Evolutionary conservation across 2,797 vertebrate genomes (phyloP), one percentile per base, ranked within the genome.

Genomic region (Amphiprion clarkii): DNA sequence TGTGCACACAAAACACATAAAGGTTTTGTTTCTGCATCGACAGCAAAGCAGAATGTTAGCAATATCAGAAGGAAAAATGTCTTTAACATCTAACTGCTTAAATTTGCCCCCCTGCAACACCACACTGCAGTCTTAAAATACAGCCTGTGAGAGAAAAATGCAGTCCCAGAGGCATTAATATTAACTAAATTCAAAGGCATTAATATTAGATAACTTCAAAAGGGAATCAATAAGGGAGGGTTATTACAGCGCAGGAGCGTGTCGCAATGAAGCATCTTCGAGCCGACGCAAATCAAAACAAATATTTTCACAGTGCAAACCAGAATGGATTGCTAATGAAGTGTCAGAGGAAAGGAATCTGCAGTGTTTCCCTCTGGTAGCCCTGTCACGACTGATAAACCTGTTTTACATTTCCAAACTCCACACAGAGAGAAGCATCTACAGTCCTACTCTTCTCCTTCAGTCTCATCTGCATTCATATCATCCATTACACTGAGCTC

Each of bases 381-480:
- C 65, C 21, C 54, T 42, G 63, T 48, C n/a, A 40, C 67, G 53
- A 74, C 57, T 64, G 44, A 39, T 42, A 64, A 78, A 78, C 70
- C 52, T 42, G 36, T 29, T 80, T 82, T 65, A 55, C 55, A 76
- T 74, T 58, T 71, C 46, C 21, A 46, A 48, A 69, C 74, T 73
- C 82, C 48, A 71, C 67, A 57, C 67, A 51, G 29, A 80, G 78
- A 77, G 67, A 40, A 17, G 57, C n/a, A 5, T 74, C 52, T 27
- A 5, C 14, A 1, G 49, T 21, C 31, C 23, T 21, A 56, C 51
- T 16, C 46, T 48, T 40, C 55, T 57, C 58, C 48, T 74, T 54
- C 65, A 16, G 46, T 74, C 78, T 91, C 76, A 82, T 90, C 74
- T 82, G 79, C 55, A 89, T 83, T 84, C 75, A 60, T 12, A 86